phyloP scores from a whole-genome alignment of 30 jellyfish, hydroid and myxozoan genomes.

The Aurelia aurita complex sp. Pacific region DNA sequence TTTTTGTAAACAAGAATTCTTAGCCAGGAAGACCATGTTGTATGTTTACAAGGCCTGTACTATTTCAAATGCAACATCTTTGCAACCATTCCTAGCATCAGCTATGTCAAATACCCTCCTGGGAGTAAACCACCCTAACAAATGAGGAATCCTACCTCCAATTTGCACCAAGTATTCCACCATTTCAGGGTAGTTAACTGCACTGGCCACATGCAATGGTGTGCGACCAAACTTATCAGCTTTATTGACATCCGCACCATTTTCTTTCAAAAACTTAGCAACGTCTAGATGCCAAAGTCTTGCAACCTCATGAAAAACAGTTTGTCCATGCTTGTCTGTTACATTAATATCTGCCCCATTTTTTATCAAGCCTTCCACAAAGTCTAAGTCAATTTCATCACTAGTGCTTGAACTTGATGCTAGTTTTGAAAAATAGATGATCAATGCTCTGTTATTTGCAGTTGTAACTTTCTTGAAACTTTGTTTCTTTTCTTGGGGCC shows the following conservation, averaged over 20 bases:
- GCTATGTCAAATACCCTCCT: too few species aligned
- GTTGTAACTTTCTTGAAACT: not conserved
- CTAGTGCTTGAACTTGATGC: constrained; percentile 40
- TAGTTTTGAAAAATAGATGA: constrained; percentile 76
- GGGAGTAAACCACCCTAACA: too few species aligned
- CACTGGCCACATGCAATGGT: constrained; percentile 91
- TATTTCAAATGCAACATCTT: too few species aligned
- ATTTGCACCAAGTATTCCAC: constrained; percentile 64
- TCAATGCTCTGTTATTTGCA: constrained; percentile 60
- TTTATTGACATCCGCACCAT: constrained; percentile 69
- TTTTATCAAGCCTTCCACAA: constrained; percentile 68
- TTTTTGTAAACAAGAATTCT: too few species aligned
- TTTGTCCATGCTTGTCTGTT: constrained; percentile 85
- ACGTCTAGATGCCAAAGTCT: constrained; percentile 91
- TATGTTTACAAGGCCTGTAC: too few species aligned
- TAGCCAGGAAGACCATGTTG: too few species aligned
- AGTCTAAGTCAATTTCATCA: constrained; percentile 73
- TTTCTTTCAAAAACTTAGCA: constrained; percentile 67
- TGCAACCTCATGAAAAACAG: constrained; percentile 86
- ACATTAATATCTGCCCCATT: constrained; percentile 86
- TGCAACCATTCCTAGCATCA: too few species aligned
- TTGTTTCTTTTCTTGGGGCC: too few species aligned
- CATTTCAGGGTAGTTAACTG: constrained; percentile 90
- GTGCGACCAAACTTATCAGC: constrained; percentile 84
- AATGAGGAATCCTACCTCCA: constrained; percentile 69